These are phyloP conservation scores for Agonopterix subpropinquella DNA, from an alignment of 2,888 invertebrate species.

Conservation along the genomic window DNA sequence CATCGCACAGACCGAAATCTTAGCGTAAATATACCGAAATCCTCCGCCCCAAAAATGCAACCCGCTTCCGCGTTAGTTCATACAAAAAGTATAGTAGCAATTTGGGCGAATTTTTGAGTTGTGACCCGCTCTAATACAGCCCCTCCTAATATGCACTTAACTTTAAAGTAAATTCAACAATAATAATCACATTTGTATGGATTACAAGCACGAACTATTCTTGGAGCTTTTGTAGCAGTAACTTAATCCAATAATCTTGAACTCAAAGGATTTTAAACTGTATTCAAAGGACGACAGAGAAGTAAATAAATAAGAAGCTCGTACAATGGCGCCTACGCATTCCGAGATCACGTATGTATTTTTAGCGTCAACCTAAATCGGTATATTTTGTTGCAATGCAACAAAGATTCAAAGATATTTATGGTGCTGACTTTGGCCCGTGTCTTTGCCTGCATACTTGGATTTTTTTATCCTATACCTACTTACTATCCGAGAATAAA, in stretches of 20 bases:
- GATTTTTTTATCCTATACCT: no score
- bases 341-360: not conserved
- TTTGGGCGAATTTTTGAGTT: no score
- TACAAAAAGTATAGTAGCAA: no score
- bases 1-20: no score
- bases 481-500: no score
- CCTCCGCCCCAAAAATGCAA: no score
- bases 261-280: not conserved
- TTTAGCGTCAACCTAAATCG: conserved; percentile 1
- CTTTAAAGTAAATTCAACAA: not conserved
- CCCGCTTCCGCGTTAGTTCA: no score
- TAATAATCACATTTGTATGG: conserved; percentile 2
- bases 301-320: not conserved
- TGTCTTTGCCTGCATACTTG: no score
- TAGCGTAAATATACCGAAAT: no score
- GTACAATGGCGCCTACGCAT: not conserved
- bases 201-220: not conserved
- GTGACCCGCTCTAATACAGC: no score
- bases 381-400: not conserved
- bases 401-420: not conserved
- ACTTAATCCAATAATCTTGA: not conserved
- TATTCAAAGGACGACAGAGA: not conserved
- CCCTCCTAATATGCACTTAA: no score
- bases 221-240: not conserved
- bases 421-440: not conserved